A percentile compares a stretch with the other conserved stretches of the same genome.
Conservation (phyloP, 1,140 invertebrate species). For the Neuroterus valhalla region DNA sequence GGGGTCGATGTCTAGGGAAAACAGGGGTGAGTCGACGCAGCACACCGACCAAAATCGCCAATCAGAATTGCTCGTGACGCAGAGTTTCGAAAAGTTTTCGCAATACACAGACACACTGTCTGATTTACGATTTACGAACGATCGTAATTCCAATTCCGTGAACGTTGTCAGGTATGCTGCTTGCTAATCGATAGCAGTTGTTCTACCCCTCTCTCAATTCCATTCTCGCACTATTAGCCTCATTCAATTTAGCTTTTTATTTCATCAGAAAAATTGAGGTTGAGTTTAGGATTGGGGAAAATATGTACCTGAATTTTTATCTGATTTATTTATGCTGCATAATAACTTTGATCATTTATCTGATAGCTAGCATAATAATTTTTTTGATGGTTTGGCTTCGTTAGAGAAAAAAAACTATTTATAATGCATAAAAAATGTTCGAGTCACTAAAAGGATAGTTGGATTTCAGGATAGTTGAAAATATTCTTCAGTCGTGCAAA, state of each 20-base stretch:
- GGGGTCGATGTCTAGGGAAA: constrained; percentile 26
- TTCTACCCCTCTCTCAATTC: neutral
- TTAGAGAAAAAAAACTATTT: too few relatives aligned
- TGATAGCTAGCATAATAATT: too few relatives aligned
- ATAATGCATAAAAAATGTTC: too few relatives aligned
- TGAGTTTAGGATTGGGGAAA: too few relatives aligned
- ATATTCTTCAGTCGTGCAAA: too few relatives aligned
- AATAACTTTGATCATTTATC: too few relatives aligned
- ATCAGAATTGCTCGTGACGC: constrained; percentile 51
- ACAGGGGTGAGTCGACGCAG: constrained; percentile 31
- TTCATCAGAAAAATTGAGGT: neutral
- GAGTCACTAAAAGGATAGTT: too few relatives aligned
- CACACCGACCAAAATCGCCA: constrained; percentile 46
- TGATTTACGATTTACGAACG: constrained; percentile 55
- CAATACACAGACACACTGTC: constrained; percentile 39
- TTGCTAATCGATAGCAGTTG: constrained; percentile 47
- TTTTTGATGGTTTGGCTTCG: too few relatives aligned
- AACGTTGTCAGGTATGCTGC: constrained; percentile 52
- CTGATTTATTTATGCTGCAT: too few relatives aligned
- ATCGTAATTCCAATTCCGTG: constrained; percentile 51
- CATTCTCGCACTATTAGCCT: neutral
- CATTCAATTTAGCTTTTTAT: neutral
- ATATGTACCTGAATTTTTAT: too few relatives aligned
- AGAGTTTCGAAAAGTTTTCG: constrained; percentile 53
- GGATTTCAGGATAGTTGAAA: too few relatives aligned